Percentiles rank a stretch among this genome's conserved stretches.
Evolutionary conservation across 2,888 invertebrate species (phyloP).

Genomic region (Acrocyrtus sp.): DNA sequence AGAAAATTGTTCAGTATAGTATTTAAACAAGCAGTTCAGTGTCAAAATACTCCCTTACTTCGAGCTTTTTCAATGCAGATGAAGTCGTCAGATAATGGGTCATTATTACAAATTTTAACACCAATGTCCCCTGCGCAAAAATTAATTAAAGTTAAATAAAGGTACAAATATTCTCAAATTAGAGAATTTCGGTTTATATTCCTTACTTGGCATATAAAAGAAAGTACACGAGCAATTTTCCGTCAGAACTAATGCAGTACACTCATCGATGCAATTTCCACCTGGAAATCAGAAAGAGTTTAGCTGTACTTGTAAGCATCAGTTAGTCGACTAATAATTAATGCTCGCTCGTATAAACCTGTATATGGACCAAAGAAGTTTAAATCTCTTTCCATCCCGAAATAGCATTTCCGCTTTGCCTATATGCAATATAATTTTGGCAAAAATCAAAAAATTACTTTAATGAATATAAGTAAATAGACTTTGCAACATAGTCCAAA

Average conservation of each 20-base stretch:
- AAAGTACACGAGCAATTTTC: conserved; percentile 49
- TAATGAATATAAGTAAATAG: not conserved
- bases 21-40: not conserved
- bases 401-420: conserved; percentile 43
- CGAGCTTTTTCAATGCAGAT: conserved; percentile 1
- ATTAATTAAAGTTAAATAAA: no score
- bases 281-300: no score
- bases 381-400: conserved; percentile 40
- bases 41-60: conserved; percentile 3
- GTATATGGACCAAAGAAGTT: conserved; percentile 52
- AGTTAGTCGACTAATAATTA: no score
- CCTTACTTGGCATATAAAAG: conserved; percentile 55
- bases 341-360: no score
- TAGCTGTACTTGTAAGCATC: no score
- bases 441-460: not conserved
- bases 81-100: conserved; percentile 3
- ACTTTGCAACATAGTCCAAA: not conserved
- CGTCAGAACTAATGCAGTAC: conserved; percentile 20
- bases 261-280: conserved; percentile 36
- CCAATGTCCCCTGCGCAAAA: conserved; percentile 15
- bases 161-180: no score
- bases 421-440: conserved; percentile 2
- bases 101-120: conserved; percentile 16
- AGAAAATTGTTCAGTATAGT: no score
- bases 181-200: not conserved